These are phyloP conservation scores for Altica lythri DNA, from an alignment of 2,888 invertebrate species.

Conservation along the genomic window DNA sequence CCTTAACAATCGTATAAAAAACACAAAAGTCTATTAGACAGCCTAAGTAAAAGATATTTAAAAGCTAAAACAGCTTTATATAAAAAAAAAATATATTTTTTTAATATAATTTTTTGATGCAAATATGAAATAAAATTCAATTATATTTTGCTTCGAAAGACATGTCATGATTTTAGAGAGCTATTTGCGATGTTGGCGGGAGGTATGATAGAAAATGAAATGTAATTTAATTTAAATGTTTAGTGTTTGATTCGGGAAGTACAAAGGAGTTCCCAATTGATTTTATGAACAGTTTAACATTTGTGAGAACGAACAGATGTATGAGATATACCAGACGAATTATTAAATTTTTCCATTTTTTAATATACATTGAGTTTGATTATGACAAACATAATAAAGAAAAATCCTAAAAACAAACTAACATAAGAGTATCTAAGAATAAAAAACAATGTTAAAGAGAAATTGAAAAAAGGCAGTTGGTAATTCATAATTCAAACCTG, in stretches of 20 bases:
- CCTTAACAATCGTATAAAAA: too few relatives aligned
- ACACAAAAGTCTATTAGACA: too few relatives aligned
- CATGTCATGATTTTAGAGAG: slow-evolving; percentile 30
- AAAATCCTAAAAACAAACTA: too few relatives aligned
- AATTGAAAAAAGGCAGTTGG: too few relatives aligned
- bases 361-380: slow-evolving; percentile 1
- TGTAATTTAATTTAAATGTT: slow-evolving; percentile 47
- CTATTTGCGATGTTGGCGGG: slow-evolving; percentile 42
- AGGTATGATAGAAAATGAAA: slow-evolving; percentile 45
- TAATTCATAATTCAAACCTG: too few relatives aligned
- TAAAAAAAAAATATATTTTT: too few relatives aligned
- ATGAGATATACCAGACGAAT: slow-evolving; percentile 31
- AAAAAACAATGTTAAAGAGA: too few relatives aligned
- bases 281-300: slow-evolving; percentile 42
- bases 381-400: too few relatives aligned
- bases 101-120: too few relatives aligned
- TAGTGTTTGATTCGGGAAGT: slow-evolving; percentile 42
- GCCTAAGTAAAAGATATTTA: too few relatives aligned
- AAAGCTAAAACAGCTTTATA: too few relatives aligned
- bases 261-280: slow-evolving; percentile 37
- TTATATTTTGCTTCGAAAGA: slow-evolving; percentile 26
- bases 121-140: slow-evolving; percentile 28
- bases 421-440: too few relatives aligned
- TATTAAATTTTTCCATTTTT: slow-evolving; percentile 22
- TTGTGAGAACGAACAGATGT: slow-evolving; percentile 46